These are phyloP conservation scores for Tretioscincus oriximinensis DNA, from an alignment of 2,113 vertebrate genomes.

Conservation along the genomic window DNA sequence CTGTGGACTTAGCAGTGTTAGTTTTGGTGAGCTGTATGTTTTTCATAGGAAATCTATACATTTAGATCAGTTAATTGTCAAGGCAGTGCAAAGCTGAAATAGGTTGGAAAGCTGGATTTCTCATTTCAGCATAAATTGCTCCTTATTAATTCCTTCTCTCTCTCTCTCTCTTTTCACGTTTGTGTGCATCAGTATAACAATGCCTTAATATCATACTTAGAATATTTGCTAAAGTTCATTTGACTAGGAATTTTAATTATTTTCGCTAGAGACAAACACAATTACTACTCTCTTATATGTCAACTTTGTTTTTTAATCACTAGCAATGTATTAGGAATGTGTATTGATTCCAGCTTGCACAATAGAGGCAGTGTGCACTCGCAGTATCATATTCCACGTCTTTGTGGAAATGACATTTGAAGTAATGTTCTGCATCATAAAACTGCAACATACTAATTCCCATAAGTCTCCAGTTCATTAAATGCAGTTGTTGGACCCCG, in stretches of 20 bases:
- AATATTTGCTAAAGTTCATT: constrained; percentile 42
- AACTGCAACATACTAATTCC: constrained; percentile 46
- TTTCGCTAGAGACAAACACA: constrained; percentile 3
- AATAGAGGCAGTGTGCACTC: constrained; percentile 40
- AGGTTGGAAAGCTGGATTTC: not conserved
- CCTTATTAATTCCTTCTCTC: not conserved
- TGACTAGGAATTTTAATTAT: constrained; percentile 44
- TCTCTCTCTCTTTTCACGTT: not conserved
- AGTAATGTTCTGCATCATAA: constrained; percentile 37
- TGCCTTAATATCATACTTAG: constrained; percentile 30
- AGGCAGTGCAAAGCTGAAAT: not conserved
- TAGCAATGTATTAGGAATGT: constrained; percentile 38
- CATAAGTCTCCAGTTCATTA: constrained; percentile 34
- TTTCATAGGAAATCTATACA: not conserved
- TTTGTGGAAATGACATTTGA: constrained; percentile 45
- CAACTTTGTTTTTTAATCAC: constrained; percentile 47
- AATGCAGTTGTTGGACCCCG: not conserved
- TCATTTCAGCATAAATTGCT: not conserved
- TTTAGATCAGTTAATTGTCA: not conserved
- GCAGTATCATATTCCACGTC: constrained; percentile 40
- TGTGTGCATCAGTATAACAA: constrained; percentile 23
- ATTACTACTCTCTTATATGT: constrained; percentile 32
- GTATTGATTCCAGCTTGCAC: constrained; percentile 25
- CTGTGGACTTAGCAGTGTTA: not conserved
- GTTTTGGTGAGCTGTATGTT: not conserved